A percentile compares a stretch with the other conserved stretches of the same genome.
phyloP scores from a whole-genome alignment of 2,888 invertebrate species.

The Periphyllus acericola region DNA sequence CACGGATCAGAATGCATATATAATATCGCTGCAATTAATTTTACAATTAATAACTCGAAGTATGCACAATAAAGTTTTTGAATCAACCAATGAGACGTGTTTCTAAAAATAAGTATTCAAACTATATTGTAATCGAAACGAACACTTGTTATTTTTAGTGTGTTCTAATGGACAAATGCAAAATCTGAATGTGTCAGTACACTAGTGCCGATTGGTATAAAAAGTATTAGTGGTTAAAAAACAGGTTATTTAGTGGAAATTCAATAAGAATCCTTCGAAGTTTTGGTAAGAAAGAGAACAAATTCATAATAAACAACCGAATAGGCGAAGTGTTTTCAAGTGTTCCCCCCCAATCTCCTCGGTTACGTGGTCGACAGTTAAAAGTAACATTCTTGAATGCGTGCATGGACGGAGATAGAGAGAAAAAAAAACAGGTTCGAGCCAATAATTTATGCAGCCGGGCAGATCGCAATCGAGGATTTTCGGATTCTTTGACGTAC shows the following conservation, averaged over 20 bases:
- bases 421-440: conserved; percentile 14
- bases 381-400: conserved; percentile 26
- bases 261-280: not conserved
- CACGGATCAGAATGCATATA: no score
- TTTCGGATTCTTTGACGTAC: conserved; percentile 25
- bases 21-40: no score
- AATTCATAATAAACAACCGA: conserved; percentile 7
- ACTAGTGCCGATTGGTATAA: no score
- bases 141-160: no score
- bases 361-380: not conserved
- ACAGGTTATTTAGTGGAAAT: not conserved
- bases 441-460: not conserved
- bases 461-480: conserved; percentile 13
- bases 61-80: no score
- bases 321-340: not conserved
- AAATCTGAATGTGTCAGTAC: no score
- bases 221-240: not conserved
- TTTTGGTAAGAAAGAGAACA: not conserved
- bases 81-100: no score
- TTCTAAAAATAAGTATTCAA: no score
- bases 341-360: not conserved
- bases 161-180: no score
- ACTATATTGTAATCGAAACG: no score
- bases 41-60: no score
- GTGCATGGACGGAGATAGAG: not conserved